Evolutionary conservation across 2,888 invertebrate species (phyloP), one percentile per base, ranked within the genome.

Genomic region (Cantharis rustica): DNA sequence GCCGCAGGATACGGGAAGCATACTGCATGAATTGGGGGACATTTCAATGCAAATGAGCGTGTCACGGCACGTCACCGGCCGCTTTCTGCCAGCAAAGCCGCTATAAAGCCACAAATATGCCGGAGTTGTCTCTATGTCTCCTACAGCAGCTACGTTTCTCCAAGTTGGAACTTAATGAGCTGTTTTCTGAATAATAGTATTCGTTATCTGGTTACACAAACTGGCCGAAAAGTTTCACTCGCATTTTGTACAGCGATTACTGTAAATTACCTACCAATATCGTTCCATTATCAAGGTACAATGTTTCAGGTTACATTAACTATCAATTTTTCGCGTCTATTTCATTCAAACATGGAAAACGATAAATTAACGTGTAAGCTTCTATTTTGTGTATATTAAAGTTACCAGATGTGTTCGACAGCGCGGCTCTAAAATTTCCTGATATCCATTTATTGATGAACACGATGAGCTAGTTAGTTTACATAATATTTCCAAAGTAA

Each of bases 1-100:
- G 82, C 80, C 79, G 77, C 80, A 77, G 81, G 81, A 82, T 80
- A 81, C 82, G 74, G 79, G 78, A 80, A 80, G 79, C 81, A 81
- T 79, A 80, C 83, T 81, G 83, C 82, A 80, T 80, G 84, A 84
- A 84, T 84, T 84, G 84, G 83, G 81, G 81, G 79, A 85, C 86
- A 84, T 84, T 85, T 84, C 83, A 80, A 84, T 85, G 85, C 82
- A 84, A 84, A 85, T 85, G 83, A 85, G 84, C 77, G 81, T 83
- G 84, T 84, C 84, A 83, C 80, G 80, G 81, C 80, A 80, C 82
- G 82, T 82, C 83, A 83, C 82, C 83, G 82, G 82, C 81, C 83
- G 83, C 82, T 79, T 80, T 80, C 81, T 80, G 80, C 84, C 83
- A 83, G 83, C 83, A 80, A 80, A 80, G 76, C 81, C 77, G 80